These are phyloP conservation scores for Sitta carolinensis DNA, from an alignment of 2,797 vertebrate genomes.

Conservation along the genomic window DNA sequence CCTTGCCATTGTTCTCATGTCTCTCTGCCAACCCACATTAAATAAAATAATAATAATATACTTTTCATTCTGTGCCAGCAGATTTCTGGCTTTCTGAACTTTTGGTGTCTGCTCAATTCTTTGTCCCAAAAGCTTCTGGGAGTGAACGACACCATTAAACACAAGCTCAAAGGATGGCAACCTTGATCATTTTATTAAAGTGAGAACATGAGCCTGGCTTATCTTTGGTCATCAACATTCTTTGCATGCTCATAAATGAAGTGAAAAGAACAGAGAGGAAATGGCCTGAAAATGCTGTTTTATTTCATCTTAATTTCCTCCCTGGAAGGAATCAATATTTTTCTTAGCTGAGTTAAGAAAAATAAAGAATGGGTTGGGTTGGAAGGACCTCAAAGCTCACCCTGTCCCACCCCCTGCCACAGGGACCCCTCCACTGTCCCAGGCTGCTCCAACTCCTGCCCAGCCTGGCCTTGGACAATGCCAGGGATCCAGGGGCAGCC, in stretches of 20 bases:
- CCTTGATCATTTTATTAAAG: neutral
- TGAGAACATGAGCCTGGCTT: neutral
- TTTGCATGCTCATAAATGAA: neutral
- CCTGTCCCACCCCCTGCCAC: neutral
- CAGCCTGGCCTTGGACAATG: fast-evolving
- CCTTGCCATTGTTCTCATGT: neutral
- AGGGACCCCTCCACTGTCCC: neutral
- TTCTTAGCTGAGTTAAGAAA: neutral
- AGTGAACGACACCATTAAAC: neutral
- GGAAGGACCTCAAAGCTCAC: fast-evolving
- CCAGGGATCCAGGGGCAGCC: neutral
- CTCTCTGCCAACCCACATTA: neutral
- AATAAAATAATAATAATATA: neutral
- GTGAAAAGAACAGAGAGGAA: neutral
- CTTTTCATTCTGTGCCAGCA: neutral
- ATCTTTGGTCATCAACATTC: neutral
- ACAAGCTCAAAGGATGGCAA: neutral
- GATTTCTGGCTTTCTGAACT: conserved; percentile 20
- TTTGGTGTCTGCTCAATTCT: neutral
- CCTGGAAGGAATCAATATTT: neutral
- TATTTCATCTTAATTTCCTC: neutral
- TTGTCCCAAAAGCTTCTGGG: neutral
- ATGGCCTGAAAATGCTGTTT: neutral
- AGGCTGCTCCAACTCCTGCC: fast-evolving
- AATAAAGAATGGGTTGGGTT: neutral